A percentile compares a stretch with the other conserved stretches of the same genome.
These are phyloP conservation scores for Phrynocephalus versicolor DNA, from an alignment of 2,113 vertebrate genomes.

Conservation along the genomic window DNA sequence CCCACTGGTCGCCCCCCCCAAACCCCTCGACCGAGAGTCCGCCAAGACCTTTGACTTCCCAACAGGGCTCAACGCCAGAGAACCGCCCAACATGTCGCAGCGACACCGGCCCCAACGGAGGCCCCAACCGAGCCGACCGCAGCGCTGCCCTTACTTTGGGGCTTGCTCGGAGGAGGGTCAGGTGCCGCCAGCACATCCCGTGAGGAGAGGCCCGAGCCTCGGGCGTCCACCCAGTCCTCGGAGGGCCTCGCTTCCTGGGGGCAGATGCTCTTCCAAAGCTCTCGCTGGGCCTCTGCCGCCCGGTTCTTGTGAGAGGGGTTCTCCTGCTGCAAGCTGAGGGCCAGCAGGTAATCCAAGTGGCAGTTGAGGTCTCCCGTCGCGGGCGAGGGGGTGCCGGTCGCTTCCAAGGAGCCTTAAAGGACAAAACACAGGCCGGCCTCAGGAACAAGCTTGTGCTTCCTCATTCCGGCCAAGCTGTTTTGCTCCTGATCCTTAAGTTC, in stretches of 20 bases:
- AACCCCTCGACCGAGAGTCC: too few relatives aligned
- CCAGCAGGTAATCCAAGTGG: slow-evolving; percentile 87
- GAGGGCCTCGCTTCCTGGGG: slow-evolving; percentile 35
- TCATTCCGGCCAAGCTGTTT: too few relatives aligned
- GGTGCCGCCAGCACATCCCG: slow-evolving; percentile 8
- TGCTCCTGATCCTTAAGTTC: too few relatives aligned
- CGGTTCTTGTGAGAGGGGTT: neutral
- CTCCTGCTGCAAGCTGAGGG: slow-evolving; percentile 87
- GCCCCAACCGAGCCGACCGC: neutral
- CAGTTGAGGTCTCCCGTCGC: slow-evolving; percentile 71
- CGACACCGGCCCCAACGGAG: too few relatives aligned
- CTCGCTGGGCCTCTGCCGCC: slow-evolving; percentile 18
- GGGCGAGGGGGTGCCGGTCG: slow-evolving; percentile 11
- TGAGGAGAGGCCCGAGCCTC: slow-evolving; percentile 1
- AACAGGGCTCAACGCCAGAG: too few relatives aligned
- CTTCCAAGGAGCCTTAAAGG: slow-evolving; percentile 49
- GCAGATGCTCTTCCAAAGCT: slow-evolving; percentile 60
- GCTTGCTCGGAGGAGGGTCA: neutral
- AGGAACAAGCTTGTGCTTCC: neutral
- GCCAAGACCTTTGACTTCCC: too few relatives aligned
- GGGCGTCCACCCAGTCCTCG: neutral
- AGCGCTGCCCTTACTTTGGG: slow-evolving; percentile 62
- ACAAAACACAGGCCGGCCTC: neutral
- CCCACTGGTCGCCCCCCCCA: too few relatives aligned
- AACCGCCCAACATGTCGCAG: too few relatives aligned